Percentiles rank a stretch among this genome's conserved stretches.
Conservation (phyloP, 2,888 invertebrate genomes). For the Cremastobaeus sp. region DNA sequence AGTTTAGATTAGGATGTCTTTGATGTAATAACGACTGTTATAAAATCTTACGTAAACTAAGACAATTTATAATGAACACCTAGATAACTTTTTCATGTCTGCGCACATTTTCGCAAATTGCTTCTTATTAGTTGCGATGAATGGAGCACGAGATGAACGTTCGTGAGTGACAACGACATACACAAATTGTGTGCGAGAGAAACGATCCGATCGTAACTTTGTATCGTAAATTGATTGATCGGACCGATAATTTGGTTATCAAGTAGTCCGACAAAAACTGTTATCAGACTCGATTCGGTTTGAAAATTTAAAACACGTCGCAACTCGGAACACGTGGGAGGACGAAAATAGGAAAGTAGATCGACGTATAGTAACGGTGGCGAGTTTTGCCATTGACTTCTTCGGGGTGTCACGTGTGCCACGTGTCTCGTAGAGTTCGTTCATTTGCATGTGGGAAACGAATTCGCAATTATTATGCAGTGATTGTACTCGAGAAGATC, state of each 20-base stretch:
- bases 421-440: constrained; percentile 30
- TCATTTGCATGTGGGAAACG: constrained; percentile 9
- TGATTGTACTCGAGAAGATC: constrained; percentile 12
- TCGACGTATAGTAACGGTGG: constrained; percentile 12
- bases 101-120: constrained; percentile 38
- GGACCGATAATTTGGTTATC: too few relatives aligned
- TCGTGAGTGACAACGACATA: constrained; percentile 26
- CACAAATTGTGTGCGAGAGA: neutral
- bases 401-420: constrained; percentile 38
- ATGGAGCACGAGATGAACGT: constrained; percentile 51
- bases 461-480: constrained; percentile 33
- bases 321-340: constrained; percentile 1
- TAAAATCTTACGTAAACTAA: constrained; percentile 40
- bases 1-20: constrained; percentile 24
- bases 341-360: constrained; percentile 21
- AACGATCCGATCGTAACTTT: neutral
- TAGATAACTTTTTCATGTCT: constrained; percentile 53
- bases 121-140: constrained; percentile 48
- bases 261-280: too few relatives aligned
- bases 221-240: too few relatives aligned
- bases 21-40: constrained; percentile 20
- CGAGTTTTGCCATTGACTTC: constrained; percentile 25
- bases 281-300: too few relatives aligned
- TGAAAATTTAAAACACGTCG: too few relatives aligned
- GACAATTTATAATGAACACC: constrained; percentile 48